Conservation (phyloP, 92 coral and sea anemone species). For the Micromussa lordhowensis region DNA sequence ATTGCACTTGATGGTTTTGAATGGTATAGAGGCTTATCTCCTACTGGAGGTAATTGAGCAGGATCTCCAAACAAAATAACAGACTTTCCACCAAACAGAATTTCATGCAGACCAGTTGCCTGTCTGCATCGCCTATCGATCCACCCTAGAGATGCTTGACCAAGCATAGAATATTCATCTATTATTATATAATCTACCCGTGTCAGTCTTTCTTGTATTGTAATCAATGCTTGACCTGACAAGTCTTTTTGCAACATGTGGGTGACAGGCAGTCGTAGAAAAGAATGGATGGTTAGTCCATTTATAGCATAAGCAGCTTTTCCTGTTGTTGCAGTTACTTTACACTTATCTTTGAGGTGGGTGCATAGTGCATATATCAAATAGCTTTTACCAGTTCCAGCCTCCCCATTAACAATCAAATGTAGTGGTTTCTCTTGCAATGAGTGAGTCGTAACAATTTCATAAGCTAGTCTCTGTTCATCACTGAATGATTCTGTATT, state of each 20-base stretch:
- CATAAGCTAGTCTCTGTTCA: slow-evolving; percentile 45
- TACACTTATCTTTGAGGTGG: slow-evolving; percentile 48
- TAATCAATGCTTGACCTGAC: slow-evolving; percentile 55
- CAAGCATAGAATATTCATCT: slow-evolving; percentile 59
- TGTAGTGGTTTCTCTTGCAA: slow-evolving; percentile 39
- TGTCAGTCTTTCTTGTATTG: no score
- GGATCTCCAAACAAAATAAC: slow-evolving; percentile 60
- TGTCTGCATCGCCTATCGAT: slow-evolving; percentile 50
- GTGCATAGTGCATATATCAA: slow-evolving; percentile 42
- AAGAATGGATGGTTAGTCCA: slow-evolving; percentile 50
- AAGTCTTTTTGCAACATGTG: slow-evolving; percentile 53
- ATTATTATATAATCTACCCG: slow-evolving; percentile 18
- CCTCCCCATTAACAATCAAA: slow-evolving; percentile 54
- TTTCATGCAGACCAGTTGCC: slow-evolving; percentile 47
- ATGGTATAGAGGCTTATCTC: slow-evolving; percentile 64
- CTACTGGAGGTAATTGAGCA: slow-evolving; percentile 62
- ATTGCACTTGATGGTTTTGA: slow-evolving; percentile 45
- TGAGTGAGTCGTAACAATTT: slow-evolving; percentile 55
- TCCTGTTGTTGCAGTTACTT: slow-evolving; percentile 60
- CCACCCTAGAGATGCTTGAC: slow-evolving; percentile 54
- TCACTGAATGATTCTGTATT: slow-evolving; percentile 48
- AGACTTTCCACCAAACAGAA: slow-evolving; percentile 50
- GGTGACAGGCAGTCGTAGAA: slow-evolving; percentile 63
- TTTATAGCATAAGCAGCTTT: slow-evolving; percentile 61
- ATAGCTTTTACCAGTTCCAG: slow-evolving; percentile 56